A percentile compares a stretch with the other conserved stretches of the same genome.
Conservation (phyloP, 2,113 vertebrate species). For the Heloderma charlesbogerti region DNA sequence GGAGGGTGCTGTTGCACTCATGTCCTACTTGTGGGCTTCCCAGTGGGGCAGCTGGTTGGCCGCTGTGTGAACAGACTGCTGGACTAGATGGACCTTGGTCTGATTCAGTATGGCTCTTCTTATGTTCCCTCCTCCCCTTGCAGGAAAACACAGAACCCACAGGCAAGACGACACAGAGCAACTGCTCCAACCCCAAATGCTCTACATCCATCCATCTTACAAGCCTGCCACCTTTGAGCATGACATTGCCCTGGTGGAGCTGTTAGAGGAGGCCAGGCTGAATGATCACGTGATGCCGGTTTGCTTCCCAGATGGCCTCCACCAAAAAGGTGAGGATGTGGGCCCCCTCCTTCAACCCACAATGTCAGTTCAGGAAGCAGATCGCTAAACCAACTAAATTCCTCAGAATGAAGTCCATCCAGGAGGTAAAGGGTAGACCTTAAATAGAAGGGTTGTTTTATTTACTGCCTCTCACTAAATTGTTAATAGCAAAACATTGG, state of each 20-base stretch:
- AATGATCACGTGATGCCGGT: slow-evolving; percentile 75
- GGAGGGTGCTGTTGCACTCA: no score
- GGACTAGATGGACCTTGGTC: no score
- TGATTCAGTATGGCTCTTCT: no score
- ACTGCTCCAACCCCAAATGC: slow-evolving; percentile 22
- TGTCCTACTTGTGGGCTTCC: no score
- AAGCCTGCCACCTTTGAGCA: slow-evolving; percentile 66
- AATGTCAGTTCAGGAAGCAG: no score
- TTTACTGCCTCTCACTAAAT: neutral
- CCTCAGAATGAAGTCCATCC: neutral
- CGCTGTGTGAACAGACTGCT: no score
- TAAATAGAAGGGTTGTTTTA: neutral
- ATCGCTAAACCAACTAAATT: no score
- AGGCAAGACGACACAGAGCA: slow-evolving; percentile 70
- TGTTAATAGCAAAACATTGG: neutral
- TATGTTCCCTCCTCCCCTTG: neutral
- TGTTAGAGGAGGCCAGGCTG: slow-evolving; percentile 50
- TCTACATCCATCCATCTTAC: slow-evolving; percentile 69
- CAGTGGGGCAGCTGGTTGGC: no score
- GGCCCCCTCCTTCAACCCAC: no score
- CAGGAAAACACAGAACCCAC: slow-evolving; percentile 73
- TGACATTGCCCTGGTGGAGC: slow-evolving; percentile 73
- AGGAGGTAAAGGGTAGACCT: neutral
- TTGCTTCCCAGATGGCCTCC: slow-evolving; percentile 66
- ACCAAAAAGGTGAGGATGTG: slow-evolving; percentile 40